Conservation (phyloP, 2,113 vertebrate genomes). For the Rattus rattus region DNA sequence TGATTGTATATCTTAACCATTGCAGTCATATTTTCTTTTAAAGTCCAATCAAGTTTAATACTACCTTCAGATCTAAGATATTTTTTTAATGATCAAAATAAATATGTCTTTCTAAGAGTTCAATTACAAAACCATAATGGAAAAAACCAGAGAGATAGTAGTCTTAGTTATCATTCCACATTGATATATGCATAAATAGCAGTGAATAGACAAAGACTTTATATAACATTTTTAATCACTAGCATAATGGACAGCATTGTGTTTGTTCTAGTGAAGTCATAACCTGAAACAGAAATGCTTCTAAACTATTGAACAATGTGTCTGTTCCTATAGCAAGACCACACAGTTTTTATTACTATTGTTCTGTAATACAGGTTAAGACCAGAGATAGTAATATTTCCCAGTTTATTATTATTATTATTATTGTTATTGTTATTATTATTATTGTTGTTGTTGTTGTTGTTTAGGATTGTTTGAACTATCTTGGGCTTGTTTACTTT, state of each 20-base stretch:
- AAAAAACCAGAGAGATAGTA: background rate
- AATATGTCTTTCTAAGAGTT: background rate
- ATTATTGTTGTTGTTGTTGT: too few species aligned
- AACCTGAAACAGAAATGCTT: background rate
- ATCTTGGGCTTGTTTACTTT: too few species aligned
- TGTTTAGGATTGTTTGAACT: too few species aligned
- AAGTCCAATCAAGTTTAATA: background rate
- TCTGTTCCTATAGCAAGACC: too few species aligned
- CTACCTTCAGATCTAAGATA: background rate
- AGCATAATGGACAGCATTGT: background rate
- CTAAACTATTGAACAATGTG: background rate
- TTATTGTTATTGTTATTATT: too few species aligned
- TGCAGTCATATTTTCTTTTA: background rate
- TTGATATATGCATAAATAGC: background rate
- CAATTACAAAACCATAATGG: background rate
- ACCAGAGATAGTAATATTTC: too few species aligned
- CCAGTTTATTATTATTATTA: too few species aligned
- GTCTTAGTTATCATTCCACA: background rate
- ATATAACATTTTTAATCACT: background rate
- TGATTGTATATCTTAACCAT: background rate
- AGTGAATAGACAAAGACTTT: background rate
- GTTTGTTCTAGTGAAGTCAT: background rate
- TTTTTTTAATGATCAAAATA: conserved; percentile 42
- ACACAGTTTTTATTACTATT: too few species aligned
- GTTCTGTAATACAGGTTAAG: too few species aligned